Evolutionary conservation across 2,113 vertebrate genomes (phyloP).

Genomic region (Phoenicopterus ruber): DNA sequence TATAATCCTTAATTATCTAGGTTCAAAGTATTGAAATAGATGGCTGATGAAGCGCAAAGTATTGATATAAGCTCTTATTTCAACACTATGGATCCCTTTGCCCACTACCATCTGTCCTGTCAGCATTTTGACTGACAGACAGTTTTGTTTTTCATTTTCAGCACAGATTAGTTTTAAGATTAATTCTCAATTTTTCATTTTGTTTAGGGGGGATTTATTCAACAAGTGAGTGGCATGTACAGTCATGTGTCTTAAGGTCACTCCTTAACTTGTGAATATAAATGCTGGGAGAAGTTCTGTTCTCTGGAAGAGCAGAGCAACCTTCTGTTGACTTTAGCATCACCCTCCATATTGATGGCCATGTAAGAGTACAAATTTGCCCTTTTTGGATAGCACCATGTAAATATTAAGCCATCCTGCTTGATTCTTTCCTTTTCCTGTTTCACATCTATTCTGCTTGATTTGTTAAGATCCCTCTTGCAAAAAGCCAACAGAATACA

Average conservation of each 20-base stretch:
- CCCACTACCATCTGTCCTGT: slow-evolving; percentile 20
- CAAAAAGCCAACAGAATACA: not conserved
- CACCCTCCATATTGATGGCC: not conserved
- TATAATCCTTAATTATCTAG: slow-evolving; percentile 70
- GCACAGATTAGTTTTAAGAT: slow-evolving; percentile 41
- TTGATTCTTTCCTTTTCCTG: not conserved
- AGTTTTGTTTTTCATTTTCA: slow-evolving; percentile 41
- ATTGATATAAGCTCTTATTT: slow-evolving; percentile 65
- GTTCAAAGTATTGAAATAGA: slow-evolving; percentile 53
- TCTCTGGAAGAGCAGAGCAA: slow-evolving; percentile 3
- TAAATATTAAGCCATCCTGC: not conserved
- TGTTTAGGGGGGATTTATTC: slow-evolving; percentile 37
- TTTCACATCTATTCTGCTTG: not conserved
- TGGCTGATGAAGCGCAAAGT: slow-evolving; percentile 64
- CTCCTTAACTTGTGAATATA: slow-evolving; percentile 33
- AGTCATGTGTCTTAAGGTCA: slow-evolving; percentile 21
- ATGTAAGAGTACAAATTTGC: not conserved
- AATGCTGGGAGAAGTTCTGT: slow-evolving; percentile 35
- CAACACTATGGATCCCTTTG: slow-evolving; percentile 43
- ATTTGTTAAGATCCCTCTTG: not conserved
- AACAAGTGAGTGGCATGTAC: slow-evolving; percentile 33
- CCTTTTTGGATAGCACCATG: slow-evolving; percentile 10
- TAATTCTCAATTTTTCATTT: slow-evolving; percentile 51
- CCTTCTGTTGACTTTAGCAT: slow-evolving; percentile 40
- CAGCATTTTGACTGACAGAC: slow-evolving; percentile 34